A percentile compares a stretch with the other conserved stretches of the same genome.
Evolutionary conservation across 2,113 vertebrate genomes (phyloP).

Genomic region (Glaucomys volans): DNA sequence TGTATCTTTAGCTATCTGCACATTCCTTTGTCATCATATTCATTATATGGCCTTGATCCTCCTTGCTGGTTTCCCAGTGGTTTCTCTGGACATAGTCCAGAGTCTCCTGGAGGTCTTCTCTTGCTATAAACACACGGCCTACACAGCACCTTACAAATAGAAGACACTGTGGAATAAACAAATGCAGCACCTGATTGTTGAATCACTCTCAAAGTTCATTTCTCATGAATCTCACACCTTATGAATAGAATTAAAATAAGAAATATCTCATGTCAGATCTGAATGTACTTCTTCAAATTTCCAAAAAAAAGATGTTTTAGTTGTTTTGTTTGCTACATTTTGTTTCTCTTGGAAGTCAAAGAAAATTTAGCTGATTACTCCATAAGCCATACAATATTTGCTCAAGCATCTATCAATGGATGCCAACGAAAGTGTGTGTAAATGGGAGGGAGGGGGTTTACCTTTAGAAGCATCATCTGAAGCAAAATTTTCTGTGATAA

Average conservation of each 20-base stretch:
- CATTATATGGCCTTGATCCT: background rate
- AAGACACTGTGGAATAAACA: background rate
- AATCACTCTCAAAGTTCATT: conserved; percentile 11
- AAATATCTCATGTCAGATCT: background rate
- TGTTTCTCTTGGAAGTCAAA: background rate
- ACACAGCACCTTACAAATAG: background rate
- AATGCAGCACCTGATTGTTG: background rate
- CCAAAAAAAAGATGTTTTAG: background rate
- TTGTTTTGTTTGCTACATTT: background rate
- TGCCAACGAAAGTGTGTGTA: background rate
- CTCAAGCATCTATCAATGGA: background rate
- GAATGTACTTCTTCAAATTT: background rate
- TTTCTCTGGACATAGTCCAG: background rate
- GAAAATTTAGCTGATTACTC: background rate
- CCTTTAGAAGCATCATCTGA: background rate
- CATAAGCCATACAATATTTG: background rate
- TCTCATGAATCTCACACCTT: background rate
- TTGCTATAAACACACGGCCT: background rate
- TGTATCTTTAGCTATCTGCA: background rate
- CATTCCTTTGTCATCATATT: background rate
- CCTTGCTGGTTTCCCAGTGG: background rate
- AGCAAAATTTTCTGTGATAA: background rate
- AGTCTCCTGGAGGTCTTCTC: background rate
- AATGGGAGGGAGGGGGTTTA: background rate
- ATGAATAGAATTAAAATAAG: conserved; percentile 26